Conservation (phyloP, 2,113 vertebrate genomes). For the Trogon surrucura region DNA sequence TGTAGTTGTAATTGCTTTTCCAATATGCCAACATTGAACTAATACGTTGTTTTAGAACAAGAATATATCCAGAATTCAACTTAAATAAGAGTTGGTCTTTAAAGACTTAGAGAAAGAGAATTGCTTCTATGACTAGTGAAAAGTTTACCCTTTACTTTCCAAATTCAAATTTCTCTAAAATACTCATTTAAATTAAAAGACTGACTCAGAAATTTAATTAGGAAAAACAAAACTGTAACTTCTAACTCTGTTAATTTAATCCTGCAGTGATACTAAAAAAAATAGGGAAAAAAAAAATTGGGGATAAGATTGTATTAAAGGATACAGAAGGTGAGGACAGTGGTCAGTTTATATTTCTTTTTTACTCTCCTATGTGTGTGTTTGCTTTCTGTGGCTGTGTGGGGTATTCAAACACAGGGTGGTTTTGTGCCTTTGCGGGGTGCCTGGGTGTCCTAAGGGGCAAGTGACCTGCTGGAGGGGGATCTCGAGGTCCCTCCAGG, state of each 20-base stretch:
- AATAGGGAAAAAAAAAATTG: not conserved
- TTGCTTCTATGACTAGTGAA: not conserved
- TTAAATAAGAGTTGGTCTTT: not conserved
- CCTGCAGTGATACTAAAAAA: not conserved
- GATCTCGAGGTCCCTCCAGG: not conserved
- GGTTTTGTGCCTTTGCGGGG: not conserved
- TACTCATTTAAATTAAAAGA: not conserved
- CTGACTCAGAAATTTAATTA: not conserved
- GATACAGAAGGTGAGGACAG: not conserved
- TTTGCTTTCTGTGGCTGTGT: not conserved
- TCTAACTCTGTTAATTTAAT: not conserved
- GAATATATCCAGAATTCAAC: not conserved
- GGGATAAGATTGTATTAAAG: not conserved
- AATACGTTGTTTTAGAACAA: not conserved
- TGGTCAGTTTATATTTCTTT: not conserved
- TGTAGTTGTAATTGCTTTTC: not conserved
- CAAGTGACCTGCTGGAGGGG: not conserved
- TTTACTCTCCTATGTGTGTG: rapidly evolving
- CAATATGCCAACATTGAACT: not conserved
- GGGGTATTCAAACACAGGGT: not conserved
- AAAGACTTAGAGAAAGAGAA: not conserved
- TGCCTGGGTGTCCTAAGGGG: not conserved
- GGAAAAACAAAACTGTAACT: not conserved
- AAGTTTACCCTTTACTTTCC: not conserved
- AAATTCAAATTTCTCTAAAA: not conserved